Base-by-base conservation (phyloP, 1,140 invertebrate genomes). In the Cyphomyrmex costatus region DNA sequence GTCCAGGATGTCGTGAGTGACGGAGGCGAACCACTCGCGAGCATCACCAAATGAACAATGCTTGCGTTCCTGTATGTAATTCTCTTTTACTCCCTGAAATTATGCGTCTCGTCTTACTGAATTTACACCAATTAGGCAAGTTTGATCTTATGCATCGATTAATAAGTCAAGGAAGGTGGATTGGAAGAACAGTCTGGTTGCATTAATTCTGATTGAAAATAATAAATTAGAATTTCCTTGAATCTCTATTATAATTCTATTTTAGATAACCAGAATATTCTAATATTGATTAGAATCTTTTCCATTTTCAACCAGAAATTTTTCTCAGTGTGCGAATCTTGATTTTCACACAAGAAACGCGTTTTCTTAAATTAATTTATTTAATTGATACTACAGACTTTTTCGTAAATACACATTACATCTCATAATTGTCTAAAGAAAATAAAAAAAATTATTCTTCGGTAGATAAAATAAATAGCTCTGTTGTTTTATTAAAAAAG, bases 1-100 rank as follows among this genome's bases (percentile, higher is more conserved):
- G 24, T 65, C 58, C 46, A 70, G 63, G n/a, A 58, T 66, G 30
- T 30, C 63, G 19, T 56, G 84, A 86, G 84, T 58, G 51, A 86
- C 58, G 24, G 70, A 42, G 16, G 46, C 19, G 53, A 61, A 42
- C n/a, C 71, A 49, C 53, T 77, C 60, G 66, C 66, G 21, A 60
- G 76, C 33, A 2, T 58, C 33, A 19, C 12, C 56, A n/a, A 24
- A 70, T 4, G 61, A 80, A 80, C 61, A 80, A 77, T 77, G 51
- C 70, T 53, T 73, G 33, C 49, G 74, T 60, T 53, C 74, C 42
- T 42, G 14, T 46, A n/a, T n/a, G 33, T 66, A 24, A 42, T 16
- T 63, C 36, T 51, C 83, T 79, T 51, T 73, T 51, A 49, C 58
- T 53, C 27, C 53, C 7, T 19, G 30, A 78, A 63, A 83, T 58